These are phyloP conservation scores for Aix galericulata DNA, from an alignment of 2,113 vertebrate genomes.

Conservation along the genomic window DNA sequence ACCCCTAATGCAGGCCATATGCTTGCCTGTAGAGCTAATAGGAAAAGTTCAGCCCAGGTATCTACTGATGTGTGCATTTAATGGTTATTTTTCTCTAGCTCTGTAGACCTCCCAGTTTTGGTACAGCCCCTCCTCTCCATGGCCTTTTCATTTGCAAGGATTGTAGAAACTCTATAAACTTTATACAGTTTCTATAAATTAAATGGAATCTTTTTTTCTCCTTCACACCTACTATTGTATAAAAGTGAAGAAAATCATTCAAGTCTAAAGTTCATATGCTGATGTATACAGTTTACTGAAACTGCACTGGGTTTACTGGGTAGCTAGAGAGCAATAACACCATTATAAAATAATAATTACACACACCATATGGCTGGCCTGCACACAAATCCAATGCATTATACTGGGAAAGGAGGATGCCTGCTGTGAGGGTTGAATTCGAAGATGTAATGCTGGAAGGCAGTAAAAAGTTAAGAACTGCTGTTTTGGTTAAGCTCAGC, in stretches of 20 bases:
- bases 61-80: slow-evolving; percentile 29
- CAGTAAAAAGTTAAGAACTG: neutral
- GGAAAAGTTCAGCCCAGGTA: neutral
- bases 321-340: slow-evolving; percentile 61
- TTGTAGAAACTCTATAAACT: slow-evolving; percentile 74
- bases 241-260: slow-evolving; percentile 67
- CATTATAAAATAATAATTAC: slow-evolving; percentile 67
- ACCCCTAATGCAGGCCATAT: slow-evolving; percentile 43
- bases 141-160: neutral
- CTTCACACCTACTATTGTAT: slow-evolving; percentile 64
- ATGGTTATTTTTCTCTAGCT: neutral
- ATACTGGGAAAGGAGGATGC: slow-evolving; percentile 10
- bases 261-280: slow-evolving; percentile 48
- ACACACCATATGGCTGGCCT: slow-evolving; percentile 38
- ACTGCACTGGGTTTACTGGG: slow-evolving; percentile 55
- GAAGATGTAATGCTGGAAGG: neutral
- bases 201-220: slow-evolving; percentile 64
- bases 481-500: neutral
- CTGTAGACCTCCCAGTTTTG: slow-evolving; percentile 17
- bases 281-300: slow-evolving; percentile 21
- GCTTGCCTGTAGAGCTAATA: neutral
- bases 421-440: slow-evolving; percentile 3
- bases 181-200: slow-evolving; percentile 76
- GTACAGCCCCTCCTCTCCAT: neutral
- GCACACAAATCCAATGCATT: neutral